Base-by-base conservation (phyloP, 2,113 vertebrate species). In the Larimichthys polyactis region DNA sequence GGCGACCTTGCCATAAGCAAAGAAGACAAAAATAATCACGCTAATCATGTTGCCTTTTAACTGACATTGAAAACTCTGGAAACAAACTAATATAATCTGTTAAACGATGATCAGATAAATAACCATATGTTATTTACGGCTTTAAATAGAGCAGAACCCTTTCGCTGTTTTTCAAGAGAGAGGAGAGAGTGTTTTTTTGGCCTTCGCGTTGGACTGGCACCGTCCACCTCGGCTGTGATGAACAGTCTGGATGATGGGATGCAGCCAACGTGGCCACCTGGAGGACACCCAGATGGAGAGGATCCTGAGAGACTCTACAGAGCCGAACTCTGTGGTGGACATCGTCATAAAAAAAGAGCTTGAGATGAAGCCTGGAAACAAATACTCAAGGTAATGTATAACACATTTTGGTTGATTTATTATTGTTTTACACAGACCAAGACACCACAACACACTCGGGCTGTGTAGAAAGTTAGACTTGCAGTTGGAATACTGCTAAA, bases 201-300 rank as follows among this genome's bases (percentile, higher is more conserved):
- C 80, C 29, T 17, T 11, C 58, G 10, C 10, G 64, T 4, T 17
- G 79, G 68, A 60, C 80, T 71, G 83, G 81, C 81, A 74, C 29
- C 60, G 0, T 54, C 73, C 62, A 24, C 66, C 84, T 75, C 16
- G 36, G 48, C 80, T 75, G 77, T 66, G 81, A 88, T 68, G 78
- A 79, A 79, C 80, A 70, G 71, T 64, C 66, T 82, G 89, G 78
- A 67, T 19, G 64, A 16, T 58, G 52, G 29, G 60, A 58, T 3
- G 84, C 78, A 69, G 86, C 86, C 89, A 90, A 6, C 68, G 5
- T 17, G 62, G 82, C 68, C 71, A 19, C 71, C 79, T 78, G 84
- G 79, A 86, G 59, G 84, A 84, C 68, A 7, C 40, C 81, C 83
- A 90, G 83, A 66, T 79, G 78, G 81, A 79, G 43, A 51, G 17